Percentiles rank a stretch among this genome's conserved stretches.
Conservation (phyloP, 2,888 invertebrate species). For the Muscina levida region DNA sequence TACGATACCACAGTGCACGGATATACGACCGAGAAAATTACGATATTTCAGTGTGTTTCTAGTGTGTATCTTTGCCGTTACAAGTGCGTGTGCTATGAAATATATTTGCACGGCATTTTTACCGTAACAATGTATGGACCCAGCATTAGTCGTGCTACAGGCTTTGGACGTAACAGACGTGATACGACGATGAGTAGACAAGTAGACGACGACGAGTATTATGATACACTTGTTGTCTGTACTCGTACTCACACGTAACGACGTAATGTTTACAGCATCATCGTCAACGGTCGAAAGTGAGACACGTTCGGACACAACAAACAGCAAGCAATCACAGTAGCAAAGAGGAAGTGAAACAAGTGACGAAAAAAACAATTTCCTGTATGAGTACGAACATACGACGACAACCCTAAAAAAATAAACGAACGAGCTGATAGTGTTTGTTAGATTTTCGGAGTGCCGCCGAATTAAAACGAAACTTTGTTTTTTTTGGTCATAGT, state of each 20-base stretch:
- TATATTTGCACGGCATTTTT: slow-evolving; percentile 70
- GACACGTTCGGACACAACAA: neutral
- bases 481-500: no score
- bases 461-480: slow-evolving; percentile 41
- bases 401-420: neutral
- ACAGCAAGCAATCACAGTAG: neutral
- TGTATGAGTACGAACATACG: slow-evolving; percentile 15
- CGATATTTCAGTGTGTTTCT: slow-evolving; percentile 19
- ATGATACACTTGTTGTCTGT: neutral
- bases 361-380: slow-evolving; percentile 47
- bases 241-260: slow-evolving; percentile 41
- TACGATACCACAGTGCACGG: no score
- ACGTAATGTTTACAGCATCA: slow-evolving; percentile 38
- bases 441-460: neutral
- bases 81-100: slow-evolving; percentile 40
- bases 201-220: neutral
- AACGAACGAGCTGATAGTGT: neutral
- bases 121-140: slow-evolving; percentile 64
- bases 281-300: slow-evolving; percentile 1
- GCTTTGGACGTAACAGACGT: slow-evolving; percentile 79
- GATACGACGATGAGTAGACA: slow-evolving; percentile 45
- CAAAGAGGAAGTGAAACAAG: slow-evolving; percentile 51
- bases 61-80: slow-evolving; percentile 6
- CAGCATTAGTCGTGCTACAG: slow-evolving; percentile 79
- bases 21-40: neutral